Conservation (phyloP, 1,140 invertebrate species). For the Delia radicum region DNA sequence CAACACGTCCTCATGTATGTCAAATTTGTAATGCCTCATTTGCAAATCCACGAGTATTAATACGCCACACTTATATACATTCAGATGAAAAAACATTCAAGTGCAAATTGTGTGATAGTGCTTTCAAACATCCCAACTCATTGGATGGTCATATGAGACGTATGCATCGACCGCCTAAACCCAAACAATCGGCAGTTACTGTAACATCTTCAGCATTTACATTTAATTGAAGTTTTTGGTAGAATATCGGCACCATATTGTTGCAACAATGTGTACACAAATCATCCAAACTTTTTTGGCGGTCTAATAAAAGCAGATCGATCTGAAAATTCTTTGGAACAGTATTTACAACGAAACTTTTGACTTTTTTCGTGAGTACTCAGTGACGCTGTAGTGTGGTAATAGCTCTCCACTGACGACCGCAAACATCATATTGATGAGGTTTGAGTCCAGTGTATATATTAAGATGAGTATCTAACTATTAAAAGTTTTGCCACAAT, state of each 20-base stretch:
- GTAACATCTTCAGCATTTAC: too few relatives aligned
- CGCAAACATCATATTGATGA: conserved; percentile 63
- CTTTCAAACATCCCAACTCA: conserved; percentile 47
- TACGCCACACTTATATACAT: conserved; percentile 36
- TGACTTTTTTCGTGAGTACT: too few relatives aligned
- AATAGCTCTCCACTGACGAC: conserved; percentile 55
- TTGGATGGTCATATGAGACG: conserved; percentile 54
- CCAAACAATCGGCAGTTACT: too few relatives aligned
- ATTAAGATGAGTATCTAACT: conserved; percentile 58
- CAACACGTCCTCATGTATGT: conserved; percentile 77
- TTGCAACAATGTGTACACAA: too few relatives aligned
- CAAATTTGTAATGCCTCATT: conserved; percentile 73
- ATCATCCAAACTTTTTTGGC: too few relatives aligned
- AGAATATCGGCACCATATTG: too few relatives aligned
- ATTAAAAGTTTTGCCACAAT: conserved; percentile 35
- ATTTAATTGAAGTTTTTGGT: too few relatives aligned
- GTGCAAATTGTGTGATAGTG: background rate
- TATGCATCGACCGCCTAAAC: conserved; percentile 36
- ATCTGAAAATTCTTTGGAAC: conserved; percentile 32
- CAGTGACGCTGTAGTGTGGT: too few relatives aligned
- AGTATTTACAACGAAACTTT: too few relatives aligned
- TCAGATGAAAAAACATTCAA: background rate
- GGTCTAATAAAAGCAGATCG: conserved; percentile 31
- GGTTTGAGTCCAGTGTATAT: conserved; percentile 65
- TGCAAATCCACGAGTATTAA: conserved; percentile 75